These are phyloP conservation scores for Drosophila birchii DNA, from an alignment of 2,888 invertebrate species.

Conservation along the genomic window DNA sequence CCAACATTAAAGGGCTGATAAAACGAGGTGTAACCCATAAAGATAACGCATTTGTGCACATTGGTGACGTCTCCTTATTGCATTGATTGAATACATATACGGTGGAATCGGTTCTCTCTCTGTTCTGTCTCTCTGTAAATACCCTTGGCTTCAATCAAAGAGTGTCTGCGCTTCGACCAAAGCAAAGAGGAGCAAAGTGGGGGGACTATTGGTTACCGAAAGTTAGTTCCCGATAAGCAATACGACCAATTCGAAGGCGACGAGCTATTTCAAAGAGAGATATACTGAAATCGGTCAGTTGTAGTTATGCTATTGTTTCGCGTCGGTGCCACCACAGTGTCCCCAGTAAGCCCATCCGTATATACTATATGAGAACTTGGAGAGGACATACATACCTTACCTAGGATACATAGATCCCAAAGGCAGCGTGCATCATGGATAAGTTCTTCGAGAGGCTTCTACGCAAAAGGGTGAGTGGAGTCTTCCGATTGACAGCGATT, in stretches of 20 bases:
- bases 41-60: conserved; percentile 27
- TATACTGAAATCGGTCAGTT: conserved; percentile 59
- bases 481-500: conserved; percentile 8
- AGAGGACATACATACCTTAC: not conserved
- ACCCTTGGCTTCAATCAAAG: not conserved
- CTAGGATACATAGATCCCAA: not conserved
- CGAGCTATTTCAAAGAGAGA: conserved; percentile 44
- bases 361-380: conserved; percentile 10
- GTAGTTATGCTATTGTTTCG: conserved; percentile 66
- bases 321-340: conserved; percentile 49
- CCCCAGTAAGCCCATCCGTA: conserved; percentile 6
- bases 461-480: conserved; percentile 69
- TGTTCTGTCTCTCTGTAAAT: not conserved
- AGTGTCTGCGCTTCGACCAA: conserved; percentile 24
- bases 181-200: conserved; percentile 2
- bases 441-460: conserved; percentile 51
- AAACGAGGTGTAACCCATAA: conserved; percentile 31
- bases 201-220: conserved; percentile 40
- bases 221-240: conserved; percentile 58
- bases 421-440: conserved; percentile 45
- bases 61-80: conserved; percentile 7
- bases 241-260: conserved; percentile 53
- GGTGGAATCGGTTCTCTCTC: not conserved
- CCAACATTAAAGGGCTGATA: conserved; percentile 18
- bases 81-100: conserved; percentile 1